These are phyloP conservation scores for Rostratula benghalensis DNA, from an alignment of 2,113 vertebrate species.

Conservation along the genomic window DNA sequence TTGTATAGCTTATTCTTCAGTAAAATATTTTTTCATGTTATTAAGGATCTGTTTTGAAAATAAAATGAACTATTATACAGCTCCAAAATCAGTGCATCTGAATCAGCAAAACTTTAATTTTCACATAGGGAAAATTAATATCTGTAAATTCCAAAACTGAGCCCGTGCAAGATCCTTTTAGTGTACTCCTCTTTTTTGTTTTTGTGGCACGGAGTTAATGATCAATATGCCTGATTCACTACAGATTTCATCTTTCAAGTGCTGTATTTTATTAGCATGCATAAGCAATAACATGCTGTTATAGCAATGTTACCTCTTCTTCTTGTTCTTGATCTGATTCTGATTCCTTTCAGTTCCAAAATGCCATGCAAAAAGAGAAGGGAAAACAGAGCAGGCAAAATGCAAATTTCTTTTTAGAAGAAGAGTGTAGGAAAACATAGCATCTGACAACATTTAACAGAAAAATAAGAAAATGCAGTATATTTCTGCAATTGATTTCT, in stretches of 20 bases:
- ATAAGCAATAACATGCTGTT: not conserved
- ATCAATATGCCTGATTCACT: not conserved
- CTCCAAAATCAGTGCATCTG: not conserved
- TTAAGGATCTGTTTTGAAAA: not conserved
- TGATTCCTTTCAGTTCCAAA: constrained; percentile 90
- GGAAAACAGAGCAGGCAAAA: constrained; percentile 76
- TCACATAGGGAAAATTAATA: not conserved
- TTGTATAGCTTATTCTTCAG: not conserved
- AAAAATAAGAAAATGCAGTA: not conserved
- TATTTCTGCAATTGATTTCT: not conserved
- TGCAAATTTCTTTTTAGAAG: constrained; percentile 52
- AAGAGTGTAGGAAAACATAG: not conserved
- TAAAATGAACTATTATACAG: not conserved
- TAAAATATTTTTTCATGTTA: not conserved
- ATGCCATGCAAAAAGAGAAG: constrained; percentile 71
- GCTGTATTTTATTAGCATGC: not conserved
- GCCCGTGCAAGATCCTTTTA: not conserved
- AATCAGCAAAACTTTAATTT: not conserved
- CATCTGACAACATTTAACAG: constrained; percentile 10
- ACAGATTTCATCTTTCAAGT: not conserved
- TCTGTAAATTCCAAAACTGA: not conserved
- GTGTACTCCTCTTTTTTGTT: accelerated
- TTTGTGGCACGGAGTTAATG: not conserved
- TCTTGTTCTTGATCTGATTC: constrained; percentile 97
- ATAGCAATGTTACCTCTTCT: constrained; percentile 89